Base-by-base conservation (phyloP, 2,888 invertebrate genomes). In the Leuctra nigra region DNA sequence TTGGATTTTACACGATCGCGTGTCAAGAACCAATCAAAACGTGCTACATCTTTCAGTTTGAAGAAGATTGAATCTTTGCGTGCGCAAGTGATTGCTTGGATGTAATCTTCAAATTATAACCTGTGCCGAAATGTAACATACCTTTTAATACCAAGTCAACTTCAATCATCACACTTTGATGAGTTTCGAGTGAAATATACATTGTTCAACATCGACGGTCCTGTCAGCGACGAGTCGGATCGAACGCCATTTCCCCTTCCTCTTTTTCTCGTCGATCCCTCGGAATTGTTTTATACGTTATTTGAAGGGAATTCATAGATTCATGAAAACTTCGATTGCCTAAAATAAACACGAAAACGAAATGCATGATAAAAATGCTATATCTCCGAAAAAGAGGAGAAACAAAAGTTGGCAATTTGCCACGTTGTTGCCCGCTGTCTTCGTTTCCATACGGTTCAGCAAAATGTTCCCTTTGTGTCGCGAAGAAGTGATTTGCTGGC, bases 21-120 rank as follows among this genome's bases (percentile, higher is more conserved):
- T 50, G 50, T 20, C 29, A 33, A 35, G 16, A 20, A 20, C 35
- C 13, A 50, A 18, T 50, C 35, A 33, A 18, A 14, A 16, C 33
- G 50, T 22, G 50, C 35, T 50, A 50, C 35, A 50, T 50, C 50
- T 50, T 50, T 50, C 50, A 50, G 35, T 50, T 35, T 35, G 50
- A 35, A 50, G 35, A 50, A 50, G 50, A 50, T 50, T 50, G 35
- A 50, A 50, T 50, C 50, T 50, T 50, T 50, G 50, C 50, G 50
- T 50, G 50, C 20, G 11, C 14, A 50, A 50, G 22, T 50, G 50
- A 20, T 50, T 29, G 11, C 29, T 29, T 29, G n/a, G n/a, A n/a
- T n/a, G n/a, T n/a, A n/a, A n/a, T n/a, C n/a, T n/a, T n/a, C n/a
- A n/a, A n/a, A n/a, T n/a, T n/a, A n/a, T n/a, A n/a, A n/a, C n/a